Evolutionary conservation across 2,888 invertebrate species (phyloP).

Genomic region (Aradus depressus): DNA sequence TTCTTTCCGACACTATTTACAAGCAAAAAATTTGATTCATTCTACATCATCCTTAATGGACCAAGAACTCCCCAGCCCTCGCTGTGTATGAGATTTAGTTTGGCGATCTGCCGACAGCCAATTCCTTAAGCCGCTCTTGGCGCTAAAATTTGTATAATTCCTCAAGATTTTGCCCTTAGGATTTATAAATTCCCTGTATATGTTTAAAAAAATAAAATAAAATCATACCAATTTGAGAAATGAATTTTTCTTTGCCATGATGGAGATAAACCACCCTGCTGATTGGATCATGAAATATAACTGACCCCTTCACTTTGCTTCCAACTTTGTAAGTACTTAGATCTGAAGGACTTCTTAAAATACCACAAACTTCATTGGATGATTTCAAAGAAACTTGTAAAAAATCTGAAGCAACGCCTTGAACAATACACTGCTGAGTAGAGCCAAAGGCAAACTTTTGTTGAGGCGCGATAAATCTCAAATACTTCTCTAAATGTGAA

Average conservation of each 20-base stretch:
- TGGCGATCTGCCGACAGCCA: no score
- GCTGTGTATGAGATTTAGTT: no score
- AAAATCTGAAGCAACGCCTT: background rate
- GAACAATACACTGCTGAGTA: background rate
- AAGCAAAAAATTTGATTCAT: no score
- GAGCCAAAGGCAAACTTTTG: background rate
- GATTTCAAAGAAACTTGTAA: background rate
- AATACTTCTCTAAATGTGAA: background rate
- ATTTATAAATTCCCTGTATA: no score
- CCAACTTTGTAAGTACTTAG: background rate
- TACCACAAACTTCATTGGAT: background rate
- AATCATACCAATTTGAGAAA: no score
- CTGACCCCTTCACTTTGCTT: background rate
- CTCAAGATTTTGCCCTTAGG: no score
- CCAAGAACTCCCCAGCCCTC: no score
- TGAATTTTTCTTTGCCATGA: background rate
- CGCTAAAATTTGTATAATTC: no score
- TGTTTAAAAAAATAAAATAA: no score
- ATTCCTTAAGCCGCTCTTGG: no score
- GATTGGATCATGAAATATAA: conserved; percentile 3
- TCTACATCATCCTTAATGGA: no score
- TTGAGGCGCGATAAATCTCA: background rate
- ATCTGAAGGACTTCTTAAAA: background rate
- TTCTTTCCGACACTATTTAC: no score
- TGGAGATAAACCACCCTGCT: background rate